These are phyloP conservation scores for Bombus difficillimus DNA, from an alignment of 1,140 invertebrate genomes.

Conservation along the genomic window DNA sequence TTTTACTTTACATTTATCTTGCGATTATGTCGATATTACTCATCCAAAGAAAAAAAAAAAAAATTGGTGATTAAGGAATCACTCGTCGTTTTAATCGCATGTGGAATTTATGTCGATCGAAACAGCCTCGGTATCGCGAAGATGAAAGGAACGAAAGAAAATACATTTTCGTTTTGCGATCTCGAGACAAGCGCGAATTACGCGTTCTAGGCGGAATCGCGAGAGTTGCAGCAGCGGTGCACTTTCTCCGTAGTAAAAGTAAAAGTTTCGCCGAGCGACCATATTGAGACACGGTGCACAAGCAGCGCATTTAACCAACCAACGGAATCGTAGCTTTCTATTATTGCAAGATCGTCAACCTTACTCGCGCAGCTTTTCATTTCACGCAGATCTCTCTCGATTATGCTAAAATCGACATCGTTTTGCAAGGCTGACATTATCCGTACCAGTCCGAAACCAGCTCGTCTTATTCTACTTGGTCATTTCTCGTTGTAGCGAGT, in stretches of 20 bases:
- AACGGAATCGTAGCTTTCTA: slow-evolving; percentile 41
- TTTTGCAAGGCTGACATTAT: neutral
- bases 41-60: fast-evolving
- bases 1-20: neutral
- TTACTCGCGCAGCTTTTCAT: slow-evolving; percentile 19
- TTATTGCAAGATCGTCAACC: slow-evolving; percentile 55
- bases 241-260: slow-evolving; percentile 77
- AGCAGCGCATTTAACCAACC: slow-evolving; percentile 29
- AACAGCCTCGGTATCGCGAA: neutral
- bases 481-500: neutral
- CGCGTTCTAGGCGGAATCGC: slow-evolving; percentile 4
- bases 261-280: slow-evolving; percentile 66
- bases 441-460: neutral
- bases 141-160: neutral
- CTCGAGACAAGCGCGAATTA: neutral
- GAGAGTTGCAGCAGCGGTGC: slow-evolving; percentile 44
- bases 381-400: slow-evolving; percentile 14
- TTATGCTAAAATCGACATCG: slow-evolving; percentile 12
- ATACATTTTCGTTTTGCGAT: neutral
- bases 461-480: neutral
- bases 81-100: too few relatives aligned
- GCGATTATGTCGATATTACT: neutral
- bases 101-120: neutral
- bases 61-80: too few relatives aligned
- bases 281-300: slow-evolving; percentile 25